These are phyloP conservation scores for Tridacna crocea DNA, from an alignment of 2,888 invertebrate species.

Conservation along the genomic window DNA sequence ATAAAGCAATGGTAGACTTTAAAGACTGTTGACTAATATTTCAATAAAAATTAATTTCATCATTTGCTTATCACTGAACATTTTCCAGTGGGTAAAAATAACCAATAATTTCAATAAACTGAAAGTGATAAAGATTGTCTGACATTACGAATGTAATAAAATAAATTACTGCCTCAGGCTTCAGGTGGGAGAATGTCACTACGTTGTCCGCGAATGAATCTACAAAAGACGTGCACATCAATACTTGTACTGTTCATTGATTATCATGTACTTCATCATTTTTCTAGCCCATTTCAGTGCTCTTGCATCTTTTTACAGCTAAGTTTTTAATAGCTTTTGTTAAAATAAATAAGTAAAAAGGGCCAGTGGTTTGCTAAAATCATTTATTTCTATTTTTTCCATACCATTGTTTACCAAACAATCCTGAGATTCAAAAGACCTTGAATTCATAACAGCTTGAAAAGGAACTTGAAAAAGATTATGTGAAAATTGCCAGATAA, in stretches of 20 bases:
- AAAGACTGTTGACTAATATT: not conserved
- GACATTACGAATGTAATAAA: slow-evolving; percentile 36
- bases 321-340: no score
- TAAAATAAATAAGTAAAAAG: no score
- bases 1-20: no score
- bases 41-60: not conserved
- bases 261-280: not conserved
- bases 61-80: not conserved
- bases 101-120: slow-evolving; percentile 32
- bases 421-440: no score
- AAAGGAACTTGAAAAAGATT: no score
- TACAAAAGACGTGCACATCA: slow-evolving; percentile 13
- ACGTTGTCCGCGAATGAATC: slow-evolving; percentile 14
- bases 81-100: not conserved
- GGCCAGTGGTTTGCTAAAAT: no score
- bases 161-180: slow-evolving; percentile 40
- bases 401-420: no score
- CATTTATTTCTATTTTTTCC: no score
- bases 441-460: no score
- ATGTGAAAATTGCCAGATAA: no score
- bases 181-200: not conserved
- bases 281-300: not conserved
- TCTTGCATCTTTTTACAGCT: no score
- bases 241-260: slow-evolving; percentile 9
- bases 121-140: slow-evolving; percentile 30